Conservation (phyloP, 2,113 vertebrate species). For the Entelurus aequoreus region DNA sequence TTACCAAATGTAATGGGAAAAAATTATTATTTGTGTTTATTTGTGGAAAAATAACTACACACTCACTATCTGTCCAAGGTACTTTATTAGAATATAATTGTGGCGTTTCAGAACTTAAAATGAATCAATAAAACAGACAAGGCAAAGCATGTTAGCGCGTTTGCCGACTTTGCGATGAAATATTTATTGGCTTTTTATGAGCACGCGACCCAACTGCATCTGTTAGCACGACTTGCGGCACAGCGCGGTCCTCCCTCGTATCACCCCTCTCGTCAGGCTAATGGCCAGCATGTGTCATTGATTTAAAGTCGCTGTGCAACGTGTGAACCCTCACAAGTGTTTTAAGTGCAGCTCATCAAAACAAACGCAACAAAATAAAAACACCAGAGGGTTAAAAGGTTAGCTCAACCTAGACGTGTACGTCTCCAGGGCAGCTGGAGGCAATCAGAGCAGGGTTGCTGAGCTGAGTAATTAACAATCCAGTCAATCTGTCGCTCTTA, state of each 20-base stretch:
- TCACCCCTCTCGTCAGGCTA: conserved; percentile 19
- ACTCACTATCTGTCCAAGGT: background rate
- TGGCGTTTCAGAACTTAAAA: conserved; percentile 23
- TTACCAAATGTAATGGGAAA: background rate
- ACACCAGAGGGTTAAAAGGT: background rate
- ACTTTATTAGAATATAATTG: conserved; percentile 3
- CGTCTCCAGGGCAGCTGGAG: background rate
- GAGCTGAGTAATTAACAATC: conserved; percentile 4
- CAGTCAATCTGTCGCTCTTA: background rate
- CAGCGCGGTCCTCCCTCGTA: conserved; percentile 6
- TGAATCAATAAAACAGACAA: conserved; percentile 38
- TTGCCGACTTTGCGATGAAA: conserved; percentile 36
- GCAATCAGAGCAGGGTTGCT: background rate
- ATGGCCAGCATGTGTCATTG: conserved; percentile 17
- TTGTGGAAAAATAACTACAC: background rate
- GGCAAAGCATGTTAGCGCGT: conserved; percentile 5
- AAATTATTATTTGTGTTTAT: background rate
- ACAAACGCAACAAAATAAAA: background rate
- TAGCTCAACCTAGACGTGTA: background rate
- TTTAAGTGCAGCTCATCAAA: background rate
- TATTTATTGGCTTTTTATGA: conserved; percentile 51
- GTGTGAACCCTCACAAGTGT: background rate
- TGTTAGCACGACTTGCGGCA: conserved; percentile 29
- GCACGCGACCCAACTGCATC: conserved; percentile 27
- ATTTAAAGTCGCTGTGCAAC: conserved; percentile 5